phyloP scores from a whole-genome alignment of 2,888 invertebrate species.

The Hylaea fasciaria region DNA sequence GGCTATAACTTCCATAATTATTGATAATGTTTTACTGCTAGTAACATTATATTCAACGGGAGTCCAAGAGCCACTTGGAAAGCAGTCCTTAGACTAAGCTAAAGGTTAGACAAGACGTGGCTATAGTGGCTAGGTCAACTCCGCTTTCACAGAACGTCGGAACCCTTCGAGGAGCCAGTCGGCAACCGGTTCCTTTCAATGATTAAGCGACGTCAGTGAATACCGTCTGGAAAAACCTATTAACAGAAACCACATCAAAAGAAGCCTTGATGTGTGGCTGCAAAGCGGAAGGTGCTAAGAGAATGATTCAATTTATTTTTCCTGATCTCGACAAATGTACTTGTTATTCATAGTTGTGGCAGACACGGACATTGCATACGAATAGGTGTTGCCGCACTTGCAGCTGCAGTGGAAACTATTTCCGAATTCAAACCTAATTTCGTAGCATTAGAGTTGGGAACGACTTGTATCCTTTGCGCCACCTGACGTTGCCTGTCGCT shows the following conservation, averaged over 20 bases:
- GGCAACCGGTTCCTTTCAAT: constrained; percentile 33
- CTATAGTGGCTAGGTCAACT: constrained; percentile 15
- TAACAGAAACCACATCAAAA: constrained; percentile 23
- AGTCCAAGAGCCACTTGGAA: neutral
- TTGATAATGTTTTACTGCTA: too few relatives aligned
- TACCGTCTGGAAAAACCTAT: constrained; percentile 38
- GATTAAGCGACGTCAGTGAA: constrained; percentile 19
- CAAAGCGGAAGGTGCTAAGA: constrained; percentile 34
- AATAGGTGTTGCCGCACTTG: constrained; percentile 9
- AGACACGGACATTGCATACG: constrained; percentile 18
- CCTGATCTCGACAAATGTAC: constrained; percentile 36
- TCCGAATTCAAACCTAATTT: constrained; percentile 9
- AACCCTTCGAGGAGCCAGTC: constrained; percentile 25
- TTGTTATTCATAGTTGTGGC: constrained; percentile 28
- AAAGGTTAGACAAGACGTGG: constrained; percentile 17
- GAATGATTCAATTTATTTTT: constrained; percentile 35
- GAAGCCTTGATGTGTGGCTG: constrained; percentile 16
- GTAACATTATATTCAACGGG: neutral
- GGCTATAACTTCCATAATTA: too few relatives aligned
- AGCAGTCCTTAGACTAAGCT: constrained; percentile 2
- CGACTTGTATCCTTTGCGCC: neutral
- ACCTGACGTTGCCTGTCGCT: constrained; percentile 7
- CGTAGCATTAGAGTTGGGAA: neutral
- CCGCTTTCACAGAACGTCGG: constrained; percentile 23
- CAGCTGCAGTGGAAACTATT: constrained; percentile 1